phyloP scores from a whole-genome alignment of 2,888 invertebrate genomes.

The Scaeva pyrastri region DNA sequence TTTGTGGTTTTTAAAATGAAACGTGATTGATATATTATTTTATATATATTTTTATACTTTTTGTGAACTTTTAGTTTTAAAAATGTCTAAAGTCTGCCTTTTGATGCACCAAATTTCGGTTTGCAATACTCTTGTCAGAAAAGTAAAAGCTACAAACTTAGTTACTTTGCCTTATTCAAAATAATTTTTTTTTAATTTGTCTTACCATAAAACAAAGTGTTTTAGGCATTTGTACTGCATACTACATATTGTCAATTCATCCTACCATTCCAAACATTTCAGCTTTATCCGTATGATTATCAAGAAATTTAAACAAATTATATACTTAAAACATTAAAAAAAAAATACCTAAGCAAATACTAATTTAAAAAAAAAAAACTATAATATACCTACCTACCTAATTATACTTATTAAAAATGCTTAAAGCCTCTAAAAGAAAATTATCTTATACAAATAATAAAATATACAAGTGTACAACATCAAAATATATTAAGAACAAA shows the following conservation, averaged over 20 bases:
- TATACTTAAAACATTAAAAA: background rate
- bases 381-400: background rate
- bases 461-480: slow-evolving; percentile 36
- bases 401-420: slow-evolving; percentile 2
- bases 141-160: no score
- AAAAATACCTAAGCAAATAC: background rate
- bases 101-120: no score
- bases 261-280: background rate
- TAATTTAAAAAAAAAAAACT: background rate
- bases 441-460: slow-evolving; percentile 15
- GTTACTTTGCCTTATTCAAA: no score
- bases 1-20: no score
- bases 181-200: no score
- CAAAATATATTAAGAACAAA: slow-evolving; percentile 25
- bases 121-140: no score
- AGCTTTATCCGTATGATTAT: background rate
- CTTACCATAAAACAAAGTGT: no score
- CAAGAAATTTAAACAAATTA: background rate
- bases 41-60: no score
- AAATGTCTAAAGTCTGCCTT: no score
- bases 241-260: background rate
- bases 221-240: background rate
- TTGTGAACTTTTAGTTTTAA: no score
- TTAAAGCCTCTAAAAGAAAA: background rate
- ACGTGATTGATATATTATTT: no score